phyloP scores from a whole-genome alignment of 2,888 invertebrate genomes.

The Tuta absoluta region DNA sequence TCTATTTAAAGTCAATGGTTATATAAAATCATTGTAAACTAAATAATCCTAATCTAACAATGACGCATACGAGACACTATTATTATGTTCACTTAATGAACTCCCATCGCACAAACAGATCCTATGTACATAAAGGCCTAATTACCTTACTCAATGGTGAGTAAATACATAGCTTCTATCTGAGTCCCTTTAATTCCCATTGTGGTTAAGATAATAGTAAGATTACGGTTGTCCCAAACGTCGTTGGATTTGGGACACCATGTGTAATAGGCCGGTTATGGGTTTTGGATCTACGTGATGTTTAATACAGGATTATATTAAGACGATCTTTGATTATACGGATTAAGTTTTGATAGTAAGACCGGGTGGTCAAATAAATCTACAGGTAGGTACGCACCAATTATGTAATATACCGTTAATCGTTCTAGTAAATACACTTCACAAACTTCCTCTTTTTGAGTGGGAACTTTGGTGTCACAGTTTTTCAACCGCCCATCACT shows the following conservation, averaged over 20 bases:
- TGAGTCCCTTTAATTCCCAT: conserved; percentile 26
- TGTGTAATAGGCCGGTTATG: conserved; percentile 25
- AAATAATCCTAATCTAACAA: too few species aligned
- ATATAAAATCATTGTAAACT: too few species aligned
- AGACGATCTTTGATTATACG: conserved; percentile 8
- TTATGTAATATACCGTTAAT: neutral
- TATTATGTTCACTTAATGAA: neutral
- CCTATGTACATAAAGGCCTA: neutral
- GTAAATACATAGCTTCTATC: conserved; percentile 12
- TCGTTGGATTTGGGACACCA: conserved; percentile 26
- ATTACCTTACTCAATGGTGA: conserved; percentile 13
- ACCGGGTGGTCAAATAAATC: too few species aligned
- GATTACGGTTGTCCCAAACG: conserved; percentile 22
- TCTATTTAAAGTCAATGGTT: too few species aligned
- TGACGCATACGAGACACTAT: too few species aligned
- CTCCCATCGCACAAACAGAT: neutral
- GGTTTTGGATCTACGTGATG: conserved; percentile 25
- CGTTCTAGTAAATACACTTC: too few species aligned
- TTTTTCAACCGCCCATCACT: too few species aligned
- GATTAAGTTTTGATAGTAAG: conserved; percentile 5
- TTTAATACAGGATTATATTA: neutral
- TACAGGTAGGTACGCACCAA: too few species aligned
- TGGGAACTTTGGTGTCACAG: too few species aligned
- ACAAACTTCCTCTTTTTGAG: too few species aligned
- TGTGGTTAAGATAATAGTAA: conserved; percentile 30